These are phyloP conservation scores for Delia radicum DNA, from an alignment of 1,140 invertebrate species.

Conservation along the genomic window DNA sequence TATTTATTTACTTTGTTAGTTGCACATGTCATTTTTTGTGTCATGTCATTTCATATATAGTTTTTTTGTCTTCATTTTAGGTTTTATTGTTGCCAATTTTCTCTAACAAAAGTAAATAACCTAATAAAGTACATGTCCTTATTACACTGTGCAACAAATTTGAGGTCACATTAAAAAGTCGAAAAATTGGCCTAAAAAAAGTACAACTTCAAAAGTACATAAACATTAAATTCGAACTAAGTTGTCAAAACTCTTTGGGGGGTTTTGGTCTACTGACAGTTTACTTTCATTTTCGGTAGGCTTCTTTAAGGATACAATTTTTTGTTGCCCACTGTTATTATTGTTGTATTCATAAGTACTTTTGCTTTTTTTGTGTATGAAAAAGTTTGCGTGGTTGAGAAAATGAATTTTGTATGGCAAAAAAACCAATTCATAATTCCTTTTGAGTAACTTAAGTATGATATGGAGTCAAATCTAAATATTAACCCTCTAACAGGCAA, in stretches of 20 bases:
- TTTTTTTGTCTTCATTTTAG: background rate
- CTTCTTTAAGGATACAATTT: no score
- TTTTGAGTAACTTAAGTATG: background rate
- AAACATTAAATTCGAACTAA: no score
- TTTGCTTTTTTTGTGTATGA: background rate
- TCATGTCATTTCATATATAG: background rate
- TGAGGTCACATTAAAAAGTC: no score
- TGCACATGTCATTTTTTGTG: constrained; percentile 8
- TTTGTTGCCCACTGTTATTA: no score
- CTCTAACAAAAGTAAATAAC: background rate
- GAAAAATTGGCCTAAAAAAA: no score
- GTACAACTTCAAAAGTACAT: no score
- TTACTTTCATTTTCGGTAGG: no score
- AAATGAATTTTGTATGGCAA: background rate
- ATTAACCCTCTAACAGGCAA: no score
- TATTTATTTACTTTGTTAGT: background rate
- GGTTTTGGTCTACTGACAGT: no score
- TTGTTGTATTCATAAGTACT: background rate
- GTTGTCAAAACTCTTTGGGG: no score
- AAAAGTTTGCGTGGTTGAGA: background rate
- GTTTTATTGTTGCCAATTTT: background rate
- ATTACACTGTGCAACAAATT: no score
- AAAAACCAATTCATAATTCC: background rate
- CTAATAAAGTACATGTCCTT: background rate
- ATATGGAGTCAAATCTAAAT: background rate